Evolutionary conservation across 2,888 invertebrate species (phyloP), one percentile per base, ranked within the genome.

Genomic region (Temnothorax unifasciatus): DNA sequence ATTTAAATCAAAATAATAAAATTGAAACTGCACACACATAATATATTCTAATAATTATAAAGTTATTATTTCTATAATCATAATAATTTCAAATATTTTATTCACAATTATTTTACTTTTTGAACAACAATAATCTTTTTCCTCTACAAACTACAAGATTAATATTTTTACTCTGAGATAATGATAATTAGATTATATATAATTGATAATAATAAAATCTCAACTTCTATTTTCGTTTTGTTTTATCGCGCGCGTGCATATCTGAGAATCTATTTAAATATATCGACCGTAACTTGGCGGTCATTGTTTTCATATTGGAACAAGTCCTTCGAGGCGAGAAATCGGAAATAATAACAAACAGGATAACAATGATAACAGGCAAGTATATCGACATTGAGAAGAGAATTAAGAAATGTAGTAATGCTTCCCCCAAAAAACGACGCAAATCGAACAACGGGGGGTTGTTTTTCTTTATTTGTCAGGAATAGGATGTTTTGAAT

Each of bases 401-500:
- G 34, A 34, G 34, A 6, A 34, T 34, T 34, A 34, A 6, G 6
- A 34, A 52, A 50, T 38, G 13, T 11, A 69, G 44, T 18, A 69
- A 77, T 75, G 66, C n/a, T 71, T 4, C 4, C 8, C 34, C 8
- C 34, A 54, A 54, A 64, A 69, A 63, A 41, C n/a, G 44, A 68
- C 29, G 25, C 63, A 41, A 85, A 83, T 85, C 83, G 68, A 57
- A 81, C 41, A 64, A 4, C 34, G 34, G 44, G 34, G 13, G n/a
- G 38, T 57, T 21, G 5, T 63, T 81, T 71, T 38, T 85, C 18
- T 47, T 52, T 81, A 75, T 47, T 76, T 47, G 57, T 13, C 8
- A 21, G 29, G 41, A 83, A 59, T 68, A 81, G 41, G 64, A n/a
- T 74, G 61, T 21, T 71, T 57, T 50, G 76, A 81, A 1, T 0